phyloP scores from a whole-genome alignment of 1,140 invertebrate genomes.

The Magallana gigas region DNA sequence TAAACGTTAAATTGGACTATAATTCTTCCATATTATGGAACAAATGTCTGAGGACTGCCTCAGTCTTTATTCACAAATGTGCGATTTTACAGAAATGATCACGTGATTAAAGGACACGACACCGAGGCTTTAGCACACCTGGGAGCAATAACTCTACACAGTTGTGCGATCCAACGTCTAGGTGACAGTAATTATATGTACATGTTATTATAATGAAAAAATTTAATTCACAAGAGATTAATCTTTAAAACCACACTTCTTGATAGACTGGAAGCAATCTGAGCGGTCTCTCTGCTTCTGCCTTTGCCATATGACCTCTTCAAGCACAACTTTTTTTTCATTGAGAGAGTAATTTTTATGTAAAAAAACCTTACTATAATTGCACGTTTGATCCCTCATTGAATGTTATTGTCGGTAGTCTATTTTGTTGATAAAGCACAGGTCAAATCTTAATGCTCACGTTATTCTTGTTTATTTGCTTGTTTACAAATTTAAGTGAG shows the following conservation, averaged over 20 bases:
- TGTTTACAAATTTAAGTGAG: too few relatives aligned
- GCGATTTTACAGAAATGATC: not conserved
- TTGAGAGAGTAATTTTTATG: not conserved
- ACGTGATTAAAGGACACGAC: constrained; percentile 11
- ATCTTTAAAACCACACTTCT: constrained; percentile 27
- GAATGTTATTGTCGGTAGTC: not conserved
- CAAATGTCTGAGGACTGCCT: too few relatives aligned
- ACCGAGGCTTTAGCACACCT: constrained; percentile 7
- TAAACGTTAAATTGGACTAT: too few relatives aligned
- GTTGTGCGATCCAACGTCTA: constrained; percentile 7
- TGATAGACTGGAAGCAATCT: not conserved
- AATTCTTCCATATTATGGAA: too few relatives aligned
- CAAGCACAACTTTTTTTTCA: not conserved
- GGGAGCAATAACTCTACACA: constrained; percentile 16
- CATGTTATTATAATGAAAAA: constrained; percentile 35
- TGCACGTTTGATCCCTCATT: not conserved
- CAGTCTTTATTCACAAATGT: too few relatives aligned
- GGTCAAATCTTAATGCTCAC: not conserved
- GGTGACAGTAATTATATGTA: constrained; percentile 35
- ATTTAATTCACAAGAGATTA: constrained; percentile 33
- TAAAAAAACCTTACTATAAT: not conserved
- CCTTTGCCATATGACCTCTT: not conserved
- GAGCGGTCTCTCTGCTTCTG: not conserved
- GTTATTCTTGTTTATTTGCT: too few relatives aligned
- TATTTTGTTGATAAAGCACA: not conserved